Conservation (phyloP, 2,113 vertebrate genomes). For the Dicentrarchus labrax region DNA sequence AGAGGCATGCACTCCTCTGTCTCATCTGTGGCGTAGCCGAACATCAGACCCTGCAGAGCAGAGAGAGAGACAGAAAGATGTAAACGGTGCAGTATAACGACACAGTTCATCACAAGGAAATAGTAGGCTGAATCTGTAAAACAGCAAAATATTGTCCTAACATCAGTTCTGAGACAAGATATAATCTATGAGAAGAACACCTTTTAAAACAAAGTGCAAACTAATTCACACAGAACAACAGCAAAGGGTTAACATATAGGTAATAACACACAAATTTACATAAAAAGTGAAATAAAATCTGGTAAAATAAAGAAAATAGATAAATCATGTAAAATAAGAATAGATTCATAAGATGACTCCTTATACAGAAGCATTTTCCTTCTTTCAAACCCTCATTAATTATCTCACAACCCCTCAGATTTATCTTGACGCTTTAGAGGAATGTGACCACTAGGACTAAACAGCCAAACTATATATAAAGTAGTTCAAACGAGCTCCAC, state of each 20-base stretch:
- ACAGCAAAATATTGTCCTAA: not conserved
- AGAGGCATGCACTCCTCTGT: conserved; percentile 98
- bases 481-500: not conserved
- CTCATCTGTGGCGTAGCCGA: conserved; percentile 97
- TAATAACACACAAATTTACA: not conserved
- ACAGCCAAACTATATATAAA: not conserved
- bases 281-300: not conserved
- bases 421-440: not conserved
- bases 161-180: not conserved
- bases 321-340: not conserved
- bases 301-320: not conserved
- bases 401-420: not conserved
- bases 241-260: not conserved
- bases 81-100: not conserved
- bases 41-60: conserved; percentile 92
- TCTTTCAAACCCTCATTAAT: not conserved
- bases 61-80: conserved; percentile 10
- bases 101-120: not conserved
- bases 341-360: not conserved
- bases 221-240: not conserved
- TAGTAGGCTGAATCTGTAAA: not conserved
- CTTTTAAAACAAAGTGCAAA: not conserved
- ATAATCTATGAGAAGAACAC: not conserved
- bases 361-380: not conserved
- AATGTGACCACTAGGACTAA: not conserved